These are phyloP conservation scores for Diorhabda elongata DNA, from an alignment of 1,140 invertebrate species.

Conservation along the genomic window DNA sequence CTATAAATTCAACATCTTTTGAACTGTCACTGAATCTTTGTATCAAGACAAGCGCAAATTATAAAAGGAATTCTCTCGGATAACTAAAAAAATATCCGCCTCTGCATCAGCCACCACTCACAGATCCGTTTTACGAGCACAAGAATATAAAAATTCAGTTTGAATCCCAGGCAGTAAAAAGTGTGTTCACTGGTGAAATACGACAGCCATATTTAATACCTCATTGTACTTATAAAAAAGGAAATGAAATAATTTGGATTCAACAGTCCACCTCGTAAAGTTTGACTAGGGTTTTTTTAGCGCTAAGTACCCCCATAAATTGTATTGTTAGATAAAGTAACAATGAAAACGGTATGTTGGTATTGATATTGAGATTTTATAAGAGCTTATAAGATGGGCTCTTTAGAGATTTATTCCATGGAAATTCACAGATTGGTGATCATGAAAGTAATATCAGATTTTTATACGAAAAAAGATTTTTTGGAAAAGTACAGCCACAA, in stretches of 20 bases:
- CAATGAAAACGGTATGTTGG: conserved; percentile 2
- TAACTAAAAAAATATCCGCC: background rate
- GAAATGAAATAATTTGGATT: conserved; percentile 26
- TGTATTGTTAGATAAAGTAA: conserved; percentile 5
- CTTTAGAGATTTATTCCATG: background rate
- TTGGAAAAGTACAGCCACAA: no score
- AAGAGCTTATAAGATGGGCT: background rate
- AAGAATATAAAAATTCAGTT: conserved; percentile 23
- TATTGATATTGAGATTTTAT: conserved; percentile 1
- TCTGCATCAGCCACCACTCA: background rate
- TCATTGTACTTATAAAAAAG: conserved; percentile 19
- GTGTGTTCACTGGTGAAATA: conserved; percentile 22
- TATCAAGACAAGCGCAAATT: no score
- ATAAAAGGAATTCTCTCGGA: no score
- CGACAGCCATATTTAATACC: conserved; percentile 21
- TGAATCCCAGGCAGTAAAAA: conserved; percentile 28
- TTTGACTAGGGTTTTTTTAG: conserved; percentile 12
- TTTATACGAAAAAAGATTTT: no score
- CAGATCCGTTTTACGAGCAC: conserved; percentile 18
- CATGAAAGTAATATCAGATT: no score
- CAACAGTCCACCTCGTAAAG: conserved; percentile 20
- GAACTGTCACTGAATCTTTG: no score
- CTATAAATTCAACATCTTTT: no score
- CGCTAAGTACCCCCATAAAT: conserved; percentile 13
- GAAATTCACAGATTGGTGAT: background rate